Evolutionary conservation across 2,797 vertebrate species (phyloP), one percentile per base, ranked within the genome.

Genomic region (Phyllotis vaccarum): DNA sequence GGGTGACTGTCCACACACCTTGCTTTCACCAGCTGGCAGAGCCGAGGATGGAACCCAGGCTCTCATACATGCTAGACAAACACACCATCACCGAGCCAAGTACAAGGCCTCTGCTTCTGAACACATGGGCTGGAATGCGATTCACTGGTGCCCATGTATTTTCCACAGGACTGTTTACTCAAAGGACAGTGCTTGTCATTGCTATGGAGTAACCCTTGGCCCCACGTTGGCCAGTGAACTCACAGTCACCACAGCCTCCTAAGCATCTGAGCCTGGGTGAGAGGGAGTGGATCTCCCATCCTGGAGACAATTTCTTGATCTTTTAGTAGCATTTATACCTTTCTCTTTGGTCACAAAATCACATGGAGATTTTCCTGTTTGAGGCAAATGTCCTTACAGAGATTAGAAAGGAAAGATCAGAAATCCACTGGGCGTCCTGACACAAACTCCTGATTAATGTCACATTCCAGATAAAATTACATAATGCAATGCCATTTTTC

Each of bases 381-480:
- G 7, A 34, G 68, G 37, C 12, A 24, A 89, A 75, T 66, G 10
- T 82, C 58, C 49, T n/a, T 58, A 14, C 34, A 86, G 10, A 93
- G 76, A 80, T 86, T 52, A 86, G 4, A 43, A 80, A 34, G 54
- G 4, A 52, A 89, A 90, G 31, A 46, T 43, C 29, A 24, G 40
- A 37, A 17, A 37, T 22, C 11, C 70, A 60, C 17, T 13, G 52
- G 66, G 68, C 16, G 22, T 9, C 12, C 17, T 58, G 70, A 79
- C 14, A 34, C 58, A 92, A 60, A 14, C 46, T 89, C 88, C 70
- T 56, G 54, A 85, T 78, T 72, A 88, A 91, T 29, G 46, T 54
- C 90, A n/a, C 31, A 90, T 83, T 96, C 95, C 86, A 62, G 49
- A 68, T 52, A 74, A 10, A 78, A 93, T 52, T 31, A 66, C 16